Base-by-base conservation (phyloP, 2,888 invertebrate genomes). In the Acrocyrtus sp. region DNA sequence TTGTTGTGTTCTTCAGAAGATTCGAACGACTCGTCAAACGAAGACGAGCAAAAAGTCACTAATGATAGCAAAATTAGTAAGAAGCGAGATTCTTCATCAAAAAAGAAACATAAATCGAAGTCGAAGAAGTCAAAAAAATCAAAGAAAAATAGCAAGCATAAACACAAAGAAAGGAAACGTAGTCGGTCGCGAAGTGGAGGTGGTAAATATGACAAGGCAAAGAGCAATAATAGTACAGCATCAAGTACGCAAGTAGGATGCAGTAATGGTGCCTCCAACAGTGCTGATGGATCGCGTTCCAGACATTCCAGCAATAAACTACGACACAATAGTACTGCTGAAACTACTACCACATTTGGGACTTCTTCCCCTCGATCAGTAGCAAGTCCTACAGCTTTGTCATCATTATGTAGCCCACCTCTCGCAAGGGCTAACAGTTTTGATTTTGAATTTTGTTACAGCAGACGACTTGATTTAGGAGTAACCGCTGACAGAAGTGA, bases 51-150 rank as follows among this genome's bases (percentile, higher is more conserved):
- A n/a, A n/a, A 15, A 62, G 56, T 51, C 51, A 70, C 24, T 48
- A 22, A 41, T 39, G 48, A 41, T 12, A 56, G 22, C 24, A 54
- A 45, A 29, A 56, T 34, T 39, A 54, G 19, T 17, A 69, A 56
- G 48, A 70, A 57, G 27, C 56, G 29, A 26, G 41, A 53, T 29
- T 53, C 61, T n/a, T 17, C 62, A 1, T 17, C 61, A 21, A 69
- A 69, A 26, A 58, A 60, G 56, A 69, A 69, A 19, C 62, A 53
- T 19, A 68, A 67, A 24, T 50, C 58, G 2, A 68, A 69, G 43
- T 56, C 62, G 4, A 69, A 62, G n/a, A 61, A 56, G 22, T 54
- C 62, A 1, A 68, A 68, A 27, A 68, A 68, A 22, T 58, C 68
- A 22, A 68, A 68, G 19, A 51, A 54, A 45, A n/a, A n/a, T n/a